Conservation (phyloP, 1,140 invertebrate genomes). For the Drosophila leontia region DNA sequence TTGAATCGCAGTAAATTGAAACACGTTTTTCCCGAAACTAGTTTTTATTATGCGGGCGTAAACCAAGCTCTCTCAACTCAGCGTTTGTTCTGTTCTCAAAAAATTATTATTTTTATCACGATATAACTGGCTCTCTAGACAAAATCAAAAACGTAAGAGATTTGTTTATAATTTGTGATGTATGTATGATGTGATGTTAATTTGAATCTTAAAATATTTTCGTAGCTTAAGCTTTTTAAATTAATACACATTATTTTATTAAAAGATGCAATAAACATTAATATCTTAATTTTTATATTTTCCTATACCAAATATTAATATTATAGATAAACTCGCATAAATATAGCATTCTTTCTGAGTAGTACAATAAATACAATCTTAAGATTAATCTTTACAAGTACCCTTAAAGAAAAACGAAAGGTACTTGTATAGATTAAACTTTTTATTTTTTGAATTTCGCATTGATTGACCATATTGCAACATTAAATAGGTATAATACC, state of each 20-base stretch:
- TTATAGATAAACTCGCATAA: not conserved
- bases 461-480: not conserved
- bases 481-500: not conserved
- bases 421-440: not conserved
- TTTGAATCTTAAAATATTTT: not conserved
- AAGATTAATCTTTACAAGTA: not conserved
- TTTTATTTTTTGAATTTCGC: not conserved
- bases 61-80: constrained; percentile 1
- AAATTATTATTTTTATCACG: not conserved
- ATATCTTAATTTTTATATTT: no score
- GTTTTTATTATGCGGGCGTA: constrained; percentile 1
- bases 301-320: no score
- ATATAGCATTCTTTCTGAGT: not conserved
- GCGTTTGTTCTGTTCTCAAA: not conserved
- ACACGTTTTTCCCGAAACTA: constrained; percentile 1
- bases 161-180: not conserved
- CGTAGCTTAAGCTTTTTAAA: not conserved
- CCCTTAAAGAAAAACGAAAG: not conserved
- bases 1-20: not conserved
- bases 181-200: not conserved
- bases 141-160: no score
- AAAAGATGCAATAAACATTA: not conserved
- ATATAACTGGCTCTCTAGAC: not conserved
- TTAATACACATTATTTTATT: no score
- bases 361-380: not conserved